Conservation (phyloP, 2,113 vertebrate species). For the Alouatta palliata region DNA sequence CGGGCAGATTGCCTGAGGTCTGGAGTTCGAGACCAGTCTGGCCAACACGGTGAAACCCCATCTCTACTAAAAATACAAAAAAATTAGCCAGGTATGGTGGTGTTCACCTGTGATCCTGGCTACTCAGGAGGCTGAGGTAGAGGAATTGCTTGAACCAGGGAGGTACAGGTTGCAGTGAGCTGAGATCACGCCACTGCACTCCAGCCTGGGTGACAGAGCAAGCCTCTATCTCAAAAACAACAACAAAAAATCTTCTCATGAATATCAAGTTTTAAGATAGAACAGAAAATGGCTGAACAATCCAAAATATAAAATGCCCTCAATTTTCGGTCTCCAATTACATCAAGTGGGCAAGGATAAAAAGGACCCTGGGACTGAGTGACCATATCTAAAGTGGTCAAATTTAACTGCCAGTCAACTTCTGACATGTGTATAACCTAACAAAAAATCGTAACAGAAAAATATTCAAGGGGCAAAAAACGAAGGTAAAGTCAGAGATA, state of each 20-base stretch:
- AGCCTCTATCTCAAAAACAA: too few species aligned
- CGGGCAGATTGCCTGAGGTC: too few species aligned
- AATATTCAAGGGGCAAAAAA: not conserved
- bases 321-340: slow-evolving; percentile 33
- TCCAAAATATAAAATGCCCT: slow-evolving; percentile 18
- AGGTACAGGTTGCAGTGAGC: too few species aligned
- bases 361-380: not conserved
- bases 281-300: not conserved
- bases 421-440: not conserved
- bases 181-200: too few species aligned
- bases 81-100: too few species aligned
- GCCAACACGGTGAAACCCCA: too few species aligned
- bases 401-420: not conserved
- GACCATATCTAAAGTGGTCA: slow-evolving; percentile 23
- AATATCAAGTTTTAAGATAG: not conserved
- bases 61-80: too few species aligned
- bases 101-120: too few species aligned
- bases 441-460: not conserved
- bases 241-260: not conserved
- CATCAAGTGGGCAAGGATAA: not conserved
- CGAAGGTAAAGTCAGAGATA: not conserved
- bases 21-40: too few species aligned
- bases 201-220: too few species aligned
- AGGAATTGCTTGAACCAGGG: too few species aligned
- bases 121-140: too few species aligned